Base-by-base conservation (phyloP, 2,888 invertebrate species). In the Rotaria macrura region DNA sequence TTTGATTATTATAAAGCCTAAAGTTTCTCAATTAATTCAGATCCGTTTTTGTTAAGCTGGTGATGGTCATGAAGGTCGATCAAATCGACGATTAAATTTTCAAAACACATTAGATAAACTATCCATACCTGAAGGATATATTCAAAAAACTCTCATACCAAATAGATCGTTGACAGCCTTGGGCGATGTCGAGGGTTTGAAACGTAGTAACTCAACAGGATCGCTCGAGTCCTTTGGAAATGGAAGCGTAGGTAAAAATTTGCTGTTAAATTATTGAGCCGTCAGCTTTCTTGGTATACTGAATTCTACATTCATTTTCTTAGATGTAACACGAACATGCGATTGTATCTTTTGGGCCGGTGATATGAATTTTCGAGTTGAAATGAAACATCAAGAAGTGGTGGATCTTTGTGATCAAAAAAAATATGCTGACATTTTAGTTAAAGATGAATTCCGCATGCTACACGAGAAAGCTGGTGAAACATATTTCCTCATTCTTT, bases 331-430 rank as follows among this genome's bases (percentile, higher is more conserved):
- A 1, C 94, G 94, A 89, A 95, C 95, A 90, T 97, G 95, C 89
- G 97, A 97, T 90, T 94, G 94, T 89, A 95, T 96, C 0, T 96
- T 96, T 90, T 96, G 97, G 96, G 95, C 95, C 89, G 97, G 97
- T 0, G 97, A 97, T 91, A 92, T 97, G 49, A 97, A 97, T 92
- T 97, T 97, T 90, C 93, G 97, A 79, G 92, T 97, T 65, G 93
- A 94, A 84, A 88, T 89, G 34, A 88, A 89, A 83, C 88, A 89
- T 7, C 88, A 89, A 49, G 88, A 89, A 2, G 89, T 90, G 34
- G 89, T 79, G 2, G 40, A 52, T 7, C 47, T 38, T 52, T 40
- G 54, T 40, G 9, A 57, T 25, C n/a, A 83, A n/a, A 25, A 84
- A 1, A 25, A 43, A 20, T 79, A 79, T n/a, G 12, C 4, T 43